Conservation (phyloP, 2,797 vertebrate species). For the Chromis chromis region DNA sequence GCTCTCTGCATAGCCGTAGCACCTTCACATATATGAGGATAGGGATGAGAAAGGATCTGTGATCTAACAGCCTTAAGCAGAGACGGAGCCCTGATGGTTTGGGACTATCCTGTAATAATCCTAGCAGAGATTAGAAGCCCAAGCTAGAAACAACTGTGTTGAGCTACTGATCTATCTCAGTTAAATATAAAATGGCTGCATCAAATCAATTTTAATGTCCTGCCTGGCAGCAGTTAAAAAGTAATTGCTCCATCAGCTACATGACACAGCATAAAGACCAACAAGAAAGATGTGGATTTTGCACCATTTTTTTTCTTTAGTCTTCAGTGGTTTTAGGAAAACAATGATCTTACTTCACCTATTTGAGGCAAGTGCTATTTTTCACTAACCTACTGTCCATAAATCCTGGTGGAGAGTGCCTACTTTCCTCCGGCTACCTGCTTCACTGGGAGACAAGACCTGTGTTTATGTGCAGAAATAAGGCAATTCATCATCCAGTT, state of each 20-base stretch:
- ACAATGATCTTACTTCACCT: conserved; percentile 58
- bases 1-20: too few species aligned
- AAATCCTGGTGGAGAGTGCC: conserved; percentile 57
- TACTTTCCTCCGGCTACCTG: conserved; percentile 55
- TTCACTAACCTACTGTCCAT: conserved; percentile 54
- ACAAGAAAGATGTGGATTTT: conserved; percentile 41
- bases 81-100: conserved; percentile 16
- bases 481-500: conserved; percentile 76
- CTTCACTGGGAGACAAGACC: conserved; percentile 65
- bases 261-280: conserved; percentile 59
- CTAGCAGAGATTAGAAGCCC: conserved; percentile 15
- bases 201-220: conserved; percentile 62
- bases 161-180: conserved; percentile 38
- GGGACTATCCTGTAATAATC: conserved; percentile 16
- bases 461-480: conserved; percentile 79
- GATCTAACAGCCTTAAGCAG: conserved; percentile 18
- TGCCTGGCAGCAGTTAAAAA: conserved; percentile 58
- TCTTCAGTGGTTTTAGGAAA: conserved; percentile 46
- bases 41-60: conserved; percentile 5
- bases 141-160: conserved; percentile 34
- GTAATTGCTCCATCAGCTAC: conserved; percentile 57
- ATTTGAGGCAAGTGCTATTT: conserved; percentile 52
- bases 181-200: conserved; percentile 62
- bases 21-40: too few species aligned
- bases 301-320: background rate